Evolutionary conservation across 2,888 invertebrate species (phyloP).

Genomic region (Hyposoter dolosus): DNA sequence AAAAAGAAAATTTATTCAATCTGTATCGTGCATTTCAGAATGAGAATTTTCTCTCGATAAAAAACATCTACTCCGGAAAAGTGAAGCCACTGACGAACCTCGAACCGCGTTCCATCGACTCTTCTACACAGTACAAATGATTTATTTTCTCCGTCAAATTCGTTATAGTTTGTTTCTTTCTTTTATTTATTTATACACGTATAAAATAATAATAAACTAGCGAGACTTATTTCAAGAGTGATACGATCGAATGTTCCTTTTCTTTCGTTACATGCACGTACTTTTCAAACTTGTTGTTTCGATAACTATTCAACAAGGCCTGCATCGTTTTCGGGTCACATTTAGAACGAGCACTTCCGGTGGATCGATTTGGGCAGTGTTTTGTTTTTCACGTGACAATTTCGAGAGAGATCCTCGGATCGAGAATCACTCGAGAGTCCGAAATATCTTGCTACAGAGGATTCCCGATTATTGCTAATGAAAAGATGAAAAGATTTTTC

Average conservation of each 20-base stretch:
- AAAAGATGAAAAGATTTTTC: neutral
- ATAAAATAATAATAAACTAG: slow-evolving; percentile 68
- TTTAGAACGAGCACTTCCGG: slow-evolving; percentile 7
- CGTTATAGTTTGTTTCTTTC: slow-evolving; percentile 24
- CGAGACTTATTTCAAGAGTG: slow-evolving; percentile 62
- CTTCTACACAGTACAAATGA: slow-evolving; percentile 56
- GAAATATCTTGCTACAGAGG: neutral
- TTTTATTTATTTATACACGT: slow-evolving; percentile 61
- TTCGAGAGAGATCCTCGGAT: neutral
- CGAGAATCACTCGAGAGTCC: slow-evolving; percentile 18
- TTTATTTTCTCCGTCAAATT: slow-evolving; percentile 25
- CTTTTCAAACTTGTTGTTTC: slow-evolving; percentile 46
- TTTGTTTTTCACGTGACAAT: neutral
- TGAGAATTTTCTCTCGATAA: slow-evolving; percentile 28
- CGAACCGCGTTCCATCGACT: slow-evolving; percentile 53
- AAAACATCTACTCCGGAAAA: slow-evolving; percentile 43
- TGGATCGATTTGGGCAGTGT: neutral
- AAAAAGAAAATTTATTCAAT: neutral
- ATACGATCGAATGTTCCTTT: slow-evolving; percentile 53
- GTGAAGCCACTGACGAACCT: slow-evolving; percentile 59
- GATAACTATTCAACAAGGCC: slow-evolving; percentile 55
- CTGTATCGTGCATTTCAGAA: slow-evolving; percentile 11
- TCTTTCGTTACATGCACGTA: slow-evolving; percentile 46
- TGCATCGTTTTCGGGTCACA: slow-evolving; percentile 7
- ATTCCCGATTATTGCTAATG: neutral